Conservation (phyloP, 2,888 invertebrate species). For the Sinopyrophorus schimmeli region DNA sequence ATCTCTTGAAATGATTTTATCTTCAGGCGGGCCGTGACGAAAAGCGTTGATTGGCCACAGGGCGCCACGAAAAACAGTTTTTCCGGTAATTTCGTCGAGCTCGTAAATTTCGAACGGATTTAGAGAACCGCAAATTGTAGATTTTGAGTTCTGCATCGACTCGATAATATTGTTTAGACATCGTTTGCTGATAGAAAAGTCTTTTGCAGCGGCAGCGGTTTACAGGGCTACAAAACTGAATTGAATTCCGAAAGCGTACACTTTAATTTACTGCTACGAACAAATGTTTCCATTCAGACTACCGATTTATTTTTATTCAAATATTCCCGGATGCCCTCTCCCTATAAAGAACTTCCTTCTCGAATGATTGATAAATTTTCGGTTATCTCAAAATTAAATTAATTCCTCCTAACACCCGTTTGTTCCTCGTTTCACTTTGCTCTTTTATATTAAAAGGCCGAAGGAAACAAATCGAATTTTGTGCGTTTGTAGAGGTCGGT, state of each 20-base stretch:
- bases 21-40: too few species aligned
- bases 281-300: constrained; percentile 9
- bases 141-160: constrained; percentile 17
- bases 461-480: too few species aligned
- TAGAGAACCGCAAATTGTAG: constrained; percentile 9
- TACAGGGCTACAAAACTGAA: constrained; percentile 10
- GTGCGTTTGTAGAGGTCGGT: too few species aligned
- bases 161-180: constrained; percentile 23
- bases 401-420: too few species aligned
- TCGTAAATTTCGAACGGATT: constrained; percentile 19
- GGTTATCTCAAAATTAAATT: too few species aligned
- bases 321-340: not conserved
- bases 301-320: not conserved
- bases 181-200: constrained; percentile 20
- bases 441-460: too few species aligned
- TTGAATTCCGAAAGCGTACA: constrained; percentile 6
- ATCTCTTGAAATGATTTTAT: too few species aligned
- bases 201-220: constrained; percentile 18
- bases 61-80: not conserved
- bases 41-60: too few species aligned
- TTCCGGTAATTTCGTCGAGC: constrained; percentile 2
- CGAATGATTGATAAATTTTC: too few species aligned
- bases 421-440: too few species aligned
- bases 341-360: too few species aligned
- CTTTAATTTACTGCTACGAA: constrained; percentile 15